Percentiles rank a stretch among this genome's conserved stretches.
Conservation (phyloP, 1,140 invertebrate genomes). For the Asobara japonica region DNA sequence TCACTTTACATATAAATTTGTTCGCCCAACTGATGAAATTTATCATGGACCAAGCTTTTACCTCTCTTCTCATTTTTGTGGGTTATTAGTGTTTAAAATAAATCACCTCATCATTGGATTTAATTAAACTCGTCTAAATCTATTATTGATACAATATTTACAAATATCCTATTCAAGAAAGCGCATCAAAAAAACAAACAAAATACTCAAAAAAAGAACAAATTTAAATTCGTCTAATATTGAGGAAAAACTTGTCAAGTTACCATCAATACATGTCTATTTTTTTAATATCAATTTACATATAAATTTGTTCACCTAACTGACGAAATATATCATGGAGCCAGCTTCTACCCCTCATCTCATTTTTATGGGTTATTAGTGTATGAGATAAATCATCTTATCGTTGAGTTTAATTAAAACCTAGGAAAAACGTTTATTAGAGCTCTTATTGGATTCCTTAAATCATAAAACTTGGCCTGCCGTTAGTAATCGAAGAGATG, state of each 20-base stretch:
- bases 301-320: not conserved
- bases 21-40: not conserved
- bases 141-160: too few relatives aligned
- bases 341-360: not conserved
- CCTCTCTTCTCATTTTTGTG: not conserved
- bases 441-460: not conserved
- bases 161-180: too few relatives aligned
- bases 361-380: conserved; percentile 1
- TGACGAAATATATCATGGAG: not conserved
- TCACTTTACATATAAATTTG: not conserved
- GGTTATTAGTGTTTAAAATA: not conserved
- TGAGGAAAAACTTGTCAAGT: too few relatives aligned
- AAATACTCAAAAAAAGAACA: too few relatives aligned
- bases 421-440: not conserved
- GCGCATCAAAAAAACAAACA: too few relatives aligned
- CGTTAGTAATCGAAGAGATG: not conserved
- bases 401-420: not conserved
- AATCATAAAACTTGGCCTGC: conserved; percentile 1
- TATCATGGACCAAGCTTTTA: not conserved
- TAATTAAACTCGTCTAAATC: conserved; percentile 11
- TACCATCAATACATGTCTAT: conserved; percentile 5
- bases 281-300: not conserved
- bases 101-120: not conserved
- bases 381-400: not conserved
- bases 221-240: too few relatives aligned